Percentiles rank a stretch among this genome's conserved stretches.
These are phyloP conservation scores for Sericinus montela DNA, from an alignment of 2,888 invertebrate genomes.

Conservation along the genomic window DNA sequence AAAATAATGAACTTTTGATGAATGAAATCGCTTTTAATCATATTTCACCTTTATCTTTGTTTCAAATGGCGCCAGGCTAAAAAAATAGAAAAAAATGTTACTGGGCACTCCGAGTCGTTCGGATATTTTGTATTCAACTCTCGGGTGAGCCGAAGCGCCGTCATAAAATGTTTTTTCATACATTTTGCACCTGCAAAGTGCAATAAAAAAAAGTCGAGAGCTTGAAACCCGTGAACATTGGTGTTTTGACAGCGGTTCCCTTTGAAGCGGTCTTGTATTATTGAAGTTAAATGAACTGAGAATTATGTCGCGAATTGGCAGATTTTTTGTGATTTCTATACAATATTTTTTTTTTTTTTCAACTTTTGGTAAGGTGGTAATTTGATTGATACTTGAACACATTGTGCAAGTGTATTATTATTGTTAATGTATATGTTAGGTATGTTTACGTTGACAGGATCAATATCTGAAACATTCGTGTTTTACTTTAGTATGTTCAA, in stretches of 20 bases:
- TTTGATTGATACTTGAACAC: not conserved
- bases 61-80: conserved; percentile 13
- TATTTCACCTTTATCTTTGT: conserved; percentile 16
- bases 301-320: conserved; percentile 20
- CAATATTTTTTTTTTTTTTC: conserved; percentile 7
- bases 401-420: not conserved
- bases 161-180: conserved; percentile 57
- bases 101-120: conserved; percentile 18
- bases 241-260: conserved; percentile 72
- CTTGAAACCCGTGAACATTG: conserved; percentile 37
- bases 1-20: conserved; percentile 10
- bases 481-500: no score
- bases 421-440: no score
- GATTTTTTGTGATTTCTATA: conserved; percentile 20
- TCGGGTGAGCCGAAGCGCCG: conserved; percentile 51
- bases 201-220: conserved; percentile 35
- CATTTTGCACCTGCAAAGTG: conserved; percentile 63
- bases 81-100: conserved; percentile 18
- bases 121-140: conserved; percentile 25
- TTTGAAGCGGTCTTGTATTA: conserved; percentile 35
- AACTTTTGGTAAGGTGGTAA: not conserved
- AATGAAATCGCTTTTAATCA: conserved; percentile 4
- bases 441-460: no score
- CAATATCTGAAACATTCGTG: no score
- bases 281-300: conserved; percentile 25